Base-by-base conservation (phyloP, 2,797 vertebrate genomes). In the Coendou prehensilis region DNA sequence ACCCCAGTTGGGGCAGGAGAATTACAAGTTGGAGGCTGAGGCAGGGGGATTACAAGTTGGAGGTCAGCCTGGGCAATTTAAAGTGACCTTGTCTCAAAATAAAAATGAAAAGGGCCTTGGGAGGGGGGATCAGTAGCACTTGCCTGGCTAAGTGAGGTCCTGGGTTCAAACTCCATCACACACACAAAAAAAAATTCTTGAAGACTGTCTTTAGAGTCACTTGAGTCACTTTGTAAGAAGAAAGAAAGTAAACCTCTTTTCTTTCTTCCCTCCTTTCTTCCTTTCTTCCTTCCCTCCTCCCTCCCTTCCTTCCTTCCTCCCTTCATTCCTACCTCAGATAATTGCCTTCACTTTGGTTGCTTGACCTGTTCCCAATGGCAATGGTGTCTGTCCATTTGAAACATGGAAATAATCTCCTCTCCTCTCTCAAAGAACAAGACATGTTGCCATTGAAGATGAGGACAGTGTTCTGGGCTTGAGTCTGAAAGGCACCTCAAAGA, bases 191-290 rank as follows among this genome's bases (percentile, higher is more conserved):
- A 56, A 47, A 7, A 78, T 9, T 5, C 2, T 6, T 13, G 52
- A 81, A 83, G 47, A 64, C 71, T 20, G 9, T 76, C 67, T 85
- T 61, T 33, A 88, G 71, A 57, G 47, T 87, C 54, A 82, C 28
- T 45, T 63, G 30, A n/a, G 14, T 41, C 37, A 41, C 37, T 41
- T 41, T 41, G 37, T 41, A 41, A 41, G 37, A 61, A 54, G 78
- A 84, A 91, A 89, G 33, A n/a, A 67, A 79, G 2, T 23, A 84
- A 80, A 2, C 83, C 50, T 83, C 80, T 89, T 41, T 84, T 87
- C 56, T n/a, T 22, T 78, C 37, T 11, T 26, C 15, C 26, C 9
- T 20, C 11, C 13, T 28, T 17, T 9, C 9, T 13, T 20, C 20
- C 20, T 23, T 59, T 23, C 20, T 23, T 59, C 56, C 22, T 6